Conservation (phyloP, 2,797 vertebrate species). For the Pipistrellus kuhlii region DNA sequence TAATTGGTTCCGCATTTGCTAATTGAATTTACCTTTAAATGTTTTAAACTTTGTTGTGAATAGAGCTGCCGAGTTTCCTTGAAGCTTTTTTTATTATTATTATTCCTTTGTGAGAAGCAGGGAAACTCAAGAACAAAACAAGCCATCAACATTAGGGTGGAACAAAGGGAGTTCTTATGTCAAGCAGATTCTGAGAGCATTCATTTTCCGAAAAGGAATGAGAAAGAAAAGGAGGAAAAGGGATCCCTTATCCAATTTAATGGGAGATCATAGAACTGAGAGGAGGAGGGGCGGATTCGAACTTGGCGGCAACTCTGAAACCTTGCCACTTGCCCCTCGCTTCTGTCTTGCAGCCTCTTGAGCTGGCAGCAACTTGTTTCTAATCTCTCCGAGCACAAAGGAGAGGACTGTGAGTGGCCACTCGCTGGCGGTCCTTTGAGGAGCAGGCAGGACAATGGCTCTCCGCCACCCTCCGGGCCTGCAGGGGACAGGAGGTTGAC, state of each 20-base stretch:
- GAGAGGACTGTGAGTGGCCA: slow-evolving; percentile 61
- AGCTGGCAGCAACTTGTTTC: slow-evolving; percentile 30
- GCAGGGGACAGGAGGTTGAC: slow-evolving; percentile 35
- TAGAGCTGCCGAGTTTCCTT: background rate
- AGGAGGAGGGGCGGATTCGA: background rate
- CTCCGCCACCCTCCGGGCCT: background rate
- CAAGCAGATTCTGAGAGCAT: slow-evolving; percentile 70
- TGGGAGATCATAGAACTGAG: slow-evolving; percentile 38
- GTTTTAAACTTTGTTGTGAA: slow-evolving; percentile 45
- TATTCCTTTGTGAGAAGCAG: slow-evolving; percentile 31
- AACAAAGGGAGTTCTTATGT: slow-evolving; percentile 73
- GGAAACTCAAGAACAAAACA: slow-evolving; percentile 74
- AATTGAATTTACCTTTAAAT: slow-evolving; percentile 58
- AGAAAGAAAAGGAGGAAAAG: slow-evolving; percentile 57
- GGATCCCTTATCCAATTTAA: slow-evolving; percentile 49
- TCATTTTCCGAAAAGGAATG: slow-evolving; percentile 49
- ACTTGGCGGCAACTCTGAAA: background rate
- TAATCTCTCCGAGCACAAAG: slow-evolving; percentile 74
- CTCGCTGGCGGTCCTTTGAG: slow-evolving; percentile 55
- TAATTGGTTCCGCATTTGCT: slow-evolving; percentile 13
- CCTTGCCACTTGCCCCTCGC: background rate
- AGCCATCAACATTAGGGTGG: slow-evolving; percentile 49
- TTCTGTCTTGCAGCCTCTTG: slow-evolving; percentile 64
- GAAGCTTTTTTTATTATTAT: background rate
- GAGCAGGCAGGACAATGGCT: slow-evolving; percentile 25